Evolutionary conservation across 2,888 invertebrate genomes (phyloP).

Genomic region (Hydrotaea cyrtoneurina): DNA sequence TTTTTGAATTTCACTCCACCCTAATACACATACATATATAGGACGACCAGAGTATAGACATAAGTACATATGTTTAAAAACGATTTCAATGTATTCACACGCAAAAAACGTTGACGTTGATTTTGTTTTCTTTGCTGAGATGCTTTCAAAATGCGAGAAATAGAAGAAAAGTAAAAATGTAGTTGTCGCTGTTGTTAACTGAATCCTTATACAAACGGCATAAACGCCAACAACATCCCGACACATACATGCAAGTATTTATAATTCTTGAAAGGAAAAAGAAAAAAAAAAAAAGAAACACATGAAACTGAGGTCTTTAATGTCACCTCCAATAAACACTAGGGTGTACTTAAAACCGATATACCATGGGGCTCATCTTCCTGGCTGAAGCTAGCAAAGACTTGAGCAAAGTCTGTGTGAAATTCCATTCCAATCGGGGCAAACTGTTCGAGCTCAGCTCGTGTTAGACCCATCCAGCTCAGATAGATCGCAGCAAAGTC

Average conservation of each 20-base stretch:
- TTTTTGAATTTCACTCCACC: too few relatives aligned
- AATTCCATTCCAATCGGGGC: too few relatives aligned
- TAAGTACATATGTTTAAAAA: neutral
- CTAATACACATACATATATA: too few relatives aligned
- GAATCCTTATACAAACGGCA: neutral
- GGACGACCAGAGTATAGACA: too few relatives aligned
- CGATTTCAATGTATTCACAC: neutral
- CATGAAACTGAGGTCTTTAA: neutral
- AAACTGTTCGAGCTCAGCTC: too few relatives aligned
- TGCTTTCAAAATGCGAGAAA: neutral
- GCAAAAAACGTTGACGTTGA: neutral
- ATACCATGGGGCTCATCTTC: too few relatives aligned
- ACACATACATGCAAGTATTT: neutral
- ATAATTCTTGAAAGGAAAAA: neutral
- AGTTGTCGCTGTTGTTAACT: constrained; percentile 25
- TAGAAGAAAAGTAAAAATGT: constrained; percentile 22
- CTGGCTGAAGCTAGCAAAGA: too few relatives aligned
- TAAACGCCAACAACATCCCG: neutral
- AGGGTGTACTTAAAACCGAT: too few relatives aligned
- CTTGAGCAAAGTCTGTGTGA: too few relatives aligned
- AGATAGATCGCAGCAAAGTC: too few relatives aligned
- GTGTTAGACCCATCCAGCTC: too few relatives aligned
- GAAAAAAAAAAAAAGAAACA: neutral
- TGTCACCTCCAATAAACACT: neutral
- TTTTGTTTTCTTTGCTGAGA: constrained; percentile 15